These are phyloP conservation scores for Drosophila nigricruria DNA, from an alignment of 2,888 invertebrate genomes.

Conservation along the genomic window DNA sequence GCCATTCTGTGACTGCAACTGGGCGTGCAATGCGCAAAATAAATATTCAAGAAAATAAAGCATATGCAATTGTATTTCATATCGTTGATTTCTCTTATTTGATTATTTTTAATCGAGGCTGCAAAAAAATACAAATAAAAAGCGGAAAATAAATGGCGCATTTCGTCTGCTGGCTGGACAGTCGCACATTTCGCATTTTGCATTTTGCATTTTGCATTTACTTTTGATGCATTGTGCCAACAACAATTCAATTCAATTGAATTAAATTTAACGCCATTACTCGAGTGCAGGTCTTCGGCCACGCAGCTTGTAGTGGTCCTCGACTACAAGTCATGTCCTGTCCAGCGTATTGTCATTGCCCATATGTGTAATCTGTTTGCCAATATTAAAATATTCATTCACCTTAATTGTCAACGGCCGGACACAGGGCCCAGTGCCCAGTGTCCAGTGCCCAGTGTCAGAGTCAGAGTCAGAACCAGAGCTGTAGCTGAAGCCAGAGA, in stretches of 20 bases:
- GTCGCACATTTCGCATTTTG: conserved; percentile 20
- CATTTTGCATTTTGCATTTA: conserved; percentile 32
- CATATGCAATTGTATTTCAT: conserved; percentile 43
- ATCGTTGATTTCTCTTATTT: conserved; percentile 49
- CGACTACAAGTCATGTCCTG: conserved; percentile 45
- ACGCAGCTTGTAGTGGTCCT: neutral
- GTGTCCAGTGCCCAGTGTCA: neutral
- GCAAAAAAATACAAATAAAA: conserved; percentile 6
- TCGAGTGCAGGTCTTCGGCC: conserved; percentile 42
- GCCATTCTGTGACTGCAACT: conserved; percentile 26
- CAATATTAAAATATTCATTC: conserved; percentile 81
- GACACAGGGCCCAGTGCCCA: conserved; percentile 11
- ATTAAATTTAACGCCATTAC: conserved; percentile 78
- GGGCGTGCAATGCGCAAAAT: conserved; percentile 25
- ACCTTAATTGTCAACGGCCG: conserved; percentile 79
- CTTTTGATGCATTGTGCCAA: conserved; percentile 71
- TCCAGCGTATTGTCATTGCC: conserved; percentile 54
- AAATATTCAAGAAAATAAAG: conserved; percentile 13
- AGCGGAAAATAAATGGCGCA: conserved; percentile 9
- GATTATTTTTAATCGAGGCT: conserved; percentile 41
- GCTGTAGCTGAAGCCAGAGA: conserved; percentile 21
- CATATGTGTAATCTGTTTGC: conserved; percentile 80
- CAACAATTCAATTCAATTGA: conserved; percentile 74
- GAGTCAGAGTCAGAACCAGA: conserved; percentile 14
- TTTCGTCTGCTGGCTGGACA: conserved; percentile 18